Evolutionary conservation across 2,888 invertebrate genomes (phyloP).

Genomic region (Acleris holmiana): DNA sequence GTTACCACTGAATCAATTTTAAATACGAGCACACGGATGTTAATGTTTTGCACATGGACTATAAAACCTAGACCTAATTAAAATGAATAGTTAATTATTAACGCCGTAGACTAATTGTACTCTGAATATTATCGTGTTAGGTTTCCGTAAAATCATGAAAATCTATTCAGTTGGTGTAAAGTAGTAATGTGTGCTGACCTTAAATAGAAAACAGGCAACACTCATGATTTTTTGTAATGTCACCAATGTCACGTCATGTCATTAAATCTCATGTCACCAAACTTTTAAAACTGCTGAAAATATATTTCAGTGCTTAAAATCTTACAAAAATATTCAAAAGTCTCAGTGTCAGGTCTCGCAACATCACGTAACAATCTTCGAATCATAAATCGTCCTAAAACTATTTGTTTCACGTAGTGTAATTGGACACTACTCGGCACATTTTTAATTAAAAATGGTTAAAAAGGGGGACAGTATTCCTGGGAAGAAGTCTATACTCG

Average conservation of each 20-base stretch:
- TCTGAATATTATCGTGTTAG: neutral
- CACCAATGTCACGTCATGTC: conserved; percentile 38
- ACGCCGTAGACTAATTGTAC: neutral
- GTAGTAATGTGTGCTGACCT: neutral
- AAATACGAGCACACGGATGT: conserved; percentile 13
- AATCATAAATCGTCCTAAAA: neutral
- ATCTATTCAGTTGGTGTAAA: neutral
- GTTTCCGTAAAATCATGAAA: neutral
- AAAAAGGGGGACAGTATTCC: conserved; percentile 47
- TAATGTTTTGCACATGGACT: neutral
- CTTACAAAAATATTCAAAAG: conserved; percentile 1
- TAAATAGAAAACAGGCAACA: conserved; percentile 23
- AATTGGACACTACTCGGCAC: conserved; percentile 18
- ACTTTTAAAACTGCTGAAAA: conserved; percentile 29
- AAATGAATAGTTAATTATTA: neutral
- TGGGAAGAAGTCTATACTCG: conserved; percentile 83
- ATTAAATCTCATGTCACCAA: conserved; percentile 26
- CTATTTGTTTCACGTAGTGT: neutral
- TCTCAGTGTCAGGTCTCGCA: neutral
- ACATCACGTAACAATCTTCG: neutral
- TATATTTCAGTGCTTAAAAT: conserved; percentile 17
- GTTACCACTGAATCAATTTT: neutral
- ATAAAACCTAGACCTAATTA: conserved; percentile 20
- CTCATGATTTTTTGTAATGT: conserved; percentile 31
- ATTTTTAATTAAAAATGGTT: conserved; percentile 44